These are phyloP conservation scores for Callithrix jacchus DNA, from an alignment of 2,113 vertebrate species.

Conservation along the genomic window DNA sequence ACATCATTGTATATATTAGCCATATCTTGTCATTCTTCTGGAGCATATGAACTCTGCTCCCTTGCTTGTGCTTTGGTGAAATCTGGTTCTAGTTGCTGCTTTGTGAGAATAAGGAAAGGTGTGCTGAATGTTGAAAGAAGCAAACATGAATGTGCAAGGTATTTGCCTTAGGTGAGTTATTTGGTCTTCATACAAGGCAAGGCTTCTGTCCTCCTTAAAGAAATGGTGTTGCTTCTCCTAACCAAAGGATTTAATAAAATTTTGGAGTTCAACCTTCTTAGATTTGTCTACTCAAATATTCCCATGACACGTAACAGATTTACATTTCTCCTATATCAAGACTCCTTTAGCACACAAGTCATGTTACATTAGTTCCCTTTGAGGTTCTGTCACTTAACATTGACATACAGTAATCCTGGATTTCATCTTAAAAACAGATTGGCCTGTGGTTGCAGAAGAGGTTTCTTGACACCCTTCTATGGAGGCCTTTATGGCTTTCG, in stretches of 20 bases:
- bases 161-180: not conserved
- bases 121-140: not conserved
- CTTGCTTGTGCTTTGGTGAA: not conserved
- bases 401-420: not conserved
- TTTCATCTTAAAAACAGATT: not conserved
- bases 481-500: not conserved
- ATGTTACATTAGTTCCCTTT: not conserved
- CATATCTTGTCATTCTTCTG: not conserved
- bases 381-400: not conserved
- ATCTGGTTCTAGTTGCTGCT: not conserved
- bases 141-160: not conserved
- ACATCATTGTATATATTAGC: not conserved
- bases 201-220: not conserved
- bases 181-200: not conserved
- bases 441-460: not conserved
- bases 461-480: not conserved
- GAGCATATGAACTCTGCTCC: not conserved
- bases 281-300: not conserved
- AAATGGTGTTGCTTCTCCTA: not conserved
- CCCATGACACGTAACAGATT: rapidly evolving
- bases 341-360: not conserved
- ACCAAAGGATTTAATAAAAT: not conserved
- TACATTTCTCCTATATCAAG: not conserved
- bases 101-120: not conserved
- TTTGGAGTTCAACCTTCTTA: not conserved